Percentiles rank a stretch among this genome's conserved stretches.
Evolutionary conservation across 2,888 invertebrate genomes (phyloP).

Genomic region (Nezara viridula): DNA sequence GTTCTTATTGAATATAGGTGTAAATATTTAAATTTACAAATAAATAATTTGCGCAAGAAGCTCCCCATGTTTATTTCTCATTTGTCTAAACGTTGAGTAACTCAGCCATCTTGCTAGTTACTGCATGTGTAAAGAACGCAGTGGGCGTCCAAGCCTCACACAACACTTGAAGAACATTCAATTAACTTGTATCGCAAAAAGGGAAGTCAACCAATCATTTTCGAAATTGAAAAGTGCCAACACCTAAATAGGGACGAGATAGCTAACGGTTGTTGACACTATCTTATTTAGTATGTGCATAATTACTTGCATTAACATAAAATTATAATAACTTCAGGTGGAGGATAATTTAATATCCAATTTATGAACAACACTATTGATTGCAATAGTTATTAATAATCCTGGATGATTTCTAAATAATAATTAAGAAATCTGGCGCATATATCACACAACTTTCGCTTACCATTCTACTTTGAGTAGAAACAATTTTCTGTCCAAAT

Average conservation of each 20-base stretch:
- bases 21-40: not conserved
- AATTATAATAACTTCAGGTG: not conserved
- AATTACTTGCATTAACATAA: not conserved
- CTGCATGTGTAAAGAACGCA: not conserved
- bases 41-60: not conserved
- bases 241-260: not conserved
- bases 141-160: not conserved
- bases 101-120: not conserved
- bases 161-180: not conserved
- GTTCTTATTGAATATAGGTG: not conserved
- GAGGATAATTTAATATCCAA: not conserved
- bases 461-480: too few relatives aligned
- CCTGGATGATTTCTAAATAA: too few relatives aligned
- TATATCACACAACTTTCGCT: too few relatives aligned
- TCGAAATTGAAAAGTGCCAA: slow-evolving; percentile 13
- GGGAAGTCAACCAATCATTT: not conserved
- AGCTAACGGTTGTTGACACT: not conserved
- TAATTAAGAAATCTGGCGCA: too few relatives aligned
- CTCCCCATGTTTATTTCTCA: not conserved
- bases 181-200: not conserved
- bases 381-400: too few relatives aligned
- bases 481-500: too few relatives aligned
- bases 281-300: not conserved
- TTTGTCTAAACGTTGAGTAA: not conserved
- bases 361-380: not conserved